Evolutionary conservation across 2,888 invertebrate species (phyloP).

Genomic region (Ganaspis brasiliensis): DNA sequence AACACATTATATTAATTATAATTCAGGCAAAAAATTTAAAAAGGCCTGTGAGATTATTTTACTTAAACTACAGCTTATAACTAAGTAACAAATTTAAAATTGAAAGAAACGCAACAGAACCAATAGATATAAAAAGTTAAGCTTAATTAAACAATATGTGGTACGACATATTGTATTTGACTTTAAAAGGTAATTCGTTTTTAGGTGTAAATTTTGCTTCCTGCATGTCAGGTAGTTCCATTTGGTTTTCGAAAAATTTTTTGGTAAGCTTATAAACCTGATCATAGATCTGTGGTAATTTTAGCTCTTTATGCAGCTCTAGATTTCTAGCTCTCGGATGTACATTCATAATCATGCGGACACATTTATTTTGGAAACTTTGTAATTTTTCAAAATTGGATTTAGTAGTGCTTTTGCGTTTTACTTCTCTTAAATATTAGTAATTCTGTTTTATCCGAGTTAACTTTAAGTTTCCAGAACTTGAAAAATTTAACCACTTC

Average conservation of each 20-base stretch:
- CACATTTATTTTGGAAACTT: conserved; percentile 59
- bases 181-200: background rate
- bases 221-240: background rate
- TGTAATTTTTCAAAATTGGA: conserved; percentile 53
- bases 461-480: background rate
- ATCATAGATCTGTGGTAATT: conserved; percentile 36
- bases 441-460: background rate
- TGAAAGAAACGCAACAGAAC: too few relatives aligned
- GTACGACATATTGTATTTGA: background rate
- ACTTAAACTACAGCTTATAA: too few relatives aligned
- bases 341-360: conserved; percentile 52
- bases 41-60: too few relatives aligned
- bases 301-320: conserved; percentile 49
- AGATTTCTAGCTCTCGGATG: conserved; percentile 51
- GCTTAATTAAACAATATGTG: background rate
- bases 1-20: too few relatives aligned
- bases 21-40: too few relatives aligned
- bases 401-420: background rate
- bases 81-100: too few relatives aligned
- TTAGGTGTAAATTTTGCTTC: background rate
- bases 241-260: conserved; percentile 14
- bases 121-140: too few relatives aligned
- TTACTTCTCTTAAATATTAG: background rate
- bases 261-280: conserved; percentile 38
- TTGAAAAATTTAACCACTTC: background rate